Percentiles rank a stretch among this genome's conserved stretches.
Conservation (phyloP, 2,113 vertebrate genomes). For the Recurvirostra avosetta region DNA sequence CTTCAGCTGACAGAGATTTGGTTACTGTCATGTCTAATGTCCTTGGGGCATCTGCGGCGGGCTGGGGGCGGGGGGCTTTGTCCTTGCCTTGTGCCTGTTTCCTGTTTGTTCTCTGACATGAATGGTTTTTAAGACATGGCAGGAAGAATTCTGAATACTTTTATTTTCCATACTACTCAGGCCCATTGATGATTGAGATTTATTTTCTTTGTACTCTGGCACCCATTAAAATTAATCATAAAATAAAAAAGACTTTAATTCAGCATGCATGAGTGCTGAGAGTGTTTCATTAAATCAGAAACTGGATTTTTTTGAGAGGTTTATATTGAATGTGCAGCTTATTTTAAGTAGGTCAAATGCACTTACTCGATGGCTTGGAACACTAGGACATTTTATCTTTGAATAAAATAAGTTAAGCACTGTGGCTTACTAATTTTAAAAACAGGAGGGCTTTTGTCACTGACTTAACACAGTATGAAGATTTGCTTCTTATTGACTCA, state of each 20-base stretch:
- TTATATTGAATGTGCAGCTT: slow-evolving; percentile 48
- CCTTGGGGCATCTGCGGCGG: slow-evolving; percentile 38
- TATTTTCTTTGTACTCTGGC: slow-evolving; percentile 51
- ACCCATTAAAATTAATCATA: slow-evolving; percentile 55
- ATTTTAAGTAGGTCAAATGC: slow-evolving; percentile 55
- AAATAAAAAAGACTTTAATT: slow-evolving; percentile 12
- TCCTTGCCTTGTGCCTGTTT: slow-evolving; percentile 59
- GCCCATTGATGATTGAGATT: slow-evolving; percentile 35
- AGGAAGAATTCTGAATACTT: slow-evolving; percentile 43
- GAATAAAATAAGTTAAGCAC: slow-evolving; percentile 47
- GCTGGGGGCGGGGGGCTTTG: slow-evolving; percentile 6
- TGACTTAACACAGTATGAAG: slow-evolving; percentile 97
- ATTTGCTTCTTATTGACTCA: slow-evolving; percentile 87
- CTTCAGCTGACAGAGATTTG: slow-evolving; percentile 56
- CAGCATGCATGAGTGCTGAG: background rate
- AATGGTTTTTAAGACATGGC: slow-evolving; percentile 44
- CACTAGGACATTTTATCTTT: slow-evolving; percentile 33
- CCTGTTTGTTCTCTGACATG: slow-evolving; percentile 54
- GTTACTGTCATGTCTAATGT: slow-evolving; percentile 40
- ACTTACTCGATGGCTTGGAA: slow-evolving; percentile 24
- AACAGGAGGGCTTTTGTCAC: slow-evolving; percentile 51
- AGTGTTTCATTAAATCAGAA: slow-evolving; percentile 54
- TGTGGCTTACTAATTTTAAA: slow-evolving; percentile 31
- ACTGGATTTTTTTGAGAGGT: background rate
- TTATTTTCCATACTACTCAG: slow-evolving; percentile 34